A percentile compares a stretch with the other conserved stretches of the same genome.
Conservation (phyloP, 2,888 invertebrate species). For the Stenoptilia bipunctidactyla region DNA sequence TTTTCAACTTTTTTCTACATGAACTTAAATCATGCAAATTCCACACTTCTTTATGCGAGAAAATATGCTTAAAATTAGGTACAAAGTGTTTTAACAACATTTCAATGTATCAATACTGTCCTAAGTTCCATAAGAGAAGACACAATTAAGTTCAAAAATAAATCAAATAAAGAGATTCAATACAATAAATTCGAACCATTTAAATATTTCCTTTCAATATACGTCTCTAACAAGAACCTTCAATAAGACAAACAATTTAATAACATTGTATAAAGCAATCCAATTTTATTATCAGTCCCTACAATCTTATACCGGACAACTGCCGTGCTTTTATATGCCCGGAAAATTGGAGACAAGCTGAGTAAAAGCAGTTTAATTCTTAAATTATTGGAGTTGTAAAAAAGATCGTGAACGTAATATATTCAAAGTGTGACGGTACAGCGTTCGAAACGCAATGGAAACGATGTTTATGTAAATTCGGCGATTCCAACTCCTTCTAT, state of each 20-base stretch:
- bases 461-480: slow-evolving; percentile 60
- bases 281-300: slow-evolving; percentile 34
- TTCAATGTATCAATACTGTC: no score
- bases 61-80: no score
- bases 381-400: slow-evolving; percentile 58
- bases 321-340: no score
- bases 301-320: no score
- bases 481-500: slow-evolving; percentile 24
- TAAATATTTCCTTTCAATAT: slow-evolving; percentile 15
- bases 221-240: slow-evolving; percentile 21
- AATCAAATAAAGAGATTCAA: not conserved
- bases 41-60: no score
- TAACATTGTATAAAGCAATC: slow-evolving; percentile 36
- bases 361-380: slow-evolving; percentile 43
- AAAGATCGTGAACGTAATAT: slow-evolving; percentile 45
- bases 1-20: no score
- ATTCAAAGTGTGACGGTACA: slow-evolving; percentile 48
- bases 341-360: slow-evolving; percentile 11
- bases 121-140: no score
- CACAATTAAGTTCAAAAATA: no score
- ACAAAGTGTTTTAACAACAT: no score
- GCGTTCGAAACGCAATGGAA: slow-evolving; percentile 42
- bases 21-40: no score
- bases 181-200: slow-evolving; percentile 1
- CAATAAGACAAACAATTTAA: slow-evolving; percentile 20